Evolutionary conservation across 2,888 invertebrate species (phyloP).

Genomic region (Tinea pellionella): DNA sequence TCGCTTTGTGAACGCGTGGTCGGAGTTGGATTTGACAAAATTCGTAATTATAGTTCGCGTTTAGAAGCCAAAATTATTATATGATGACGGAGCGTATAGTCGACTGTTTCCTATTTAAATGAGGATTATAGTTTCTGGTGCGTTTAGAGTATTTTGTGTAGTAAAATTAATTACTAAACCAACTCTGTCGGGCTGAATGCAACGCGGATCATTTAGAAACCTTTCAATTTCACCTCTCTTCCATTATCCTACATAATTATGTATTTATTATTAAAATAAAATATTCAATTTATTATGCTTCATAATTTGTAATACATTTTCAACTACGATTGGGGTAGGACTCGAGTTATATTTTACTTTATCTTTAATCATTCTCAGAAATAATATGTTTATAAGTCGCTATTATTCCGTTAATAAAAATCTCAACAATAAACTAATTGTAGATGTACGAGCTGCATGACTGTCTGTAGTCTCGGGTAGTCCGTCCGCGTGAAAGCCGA

Average conservation of each 20-base stretch:
- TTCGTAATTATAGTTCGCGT: constrained; percentile 49
- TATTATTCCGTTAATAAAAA: neutral
- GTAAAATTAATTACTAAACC: constrained; percentile 68
- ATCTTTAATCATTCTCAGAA: too few species aligned
- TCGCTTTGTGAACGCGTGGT: neutral
- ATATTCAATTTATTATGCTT: neutral
- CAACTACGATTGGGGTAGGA: too few species aligned
- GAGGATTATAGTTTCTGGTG: constrained; percentile 66
- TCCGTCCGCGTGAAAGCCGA: constrained; percentile 38
- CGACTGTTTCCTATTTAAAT: constrained; percentile 63
- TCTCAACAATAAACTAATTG: neutral
- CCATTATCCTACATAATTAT: neutral
- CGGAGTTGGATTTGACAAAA: constrained; percentile 31
- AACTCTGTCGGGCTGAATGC: constrained; percentile 46
- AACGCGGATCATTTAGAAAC: constrained; percentile 38
- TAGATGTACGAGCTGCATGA: neutral
- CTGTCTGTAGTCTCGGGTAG: neutral
- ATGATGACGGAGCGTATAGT: constrained; percentile 57
- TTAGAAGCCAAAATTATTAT: constrained; percentile 62
- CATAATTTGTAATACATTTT: too few species aligned
- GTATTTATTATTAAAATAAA: neutral
- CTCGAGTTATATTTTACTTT: too few species aligned
- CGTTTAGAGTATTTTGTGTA: constrained; percentile 62
- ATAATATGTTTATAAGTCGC: too few species aligned
- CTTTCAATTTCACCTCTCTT: constrained; percentile 27